These are phyloP conservation scores for Tursiops truncatus DNA, from an alignment of 2,113 vertebrate species.

Conservation along the genomic window DNA sequence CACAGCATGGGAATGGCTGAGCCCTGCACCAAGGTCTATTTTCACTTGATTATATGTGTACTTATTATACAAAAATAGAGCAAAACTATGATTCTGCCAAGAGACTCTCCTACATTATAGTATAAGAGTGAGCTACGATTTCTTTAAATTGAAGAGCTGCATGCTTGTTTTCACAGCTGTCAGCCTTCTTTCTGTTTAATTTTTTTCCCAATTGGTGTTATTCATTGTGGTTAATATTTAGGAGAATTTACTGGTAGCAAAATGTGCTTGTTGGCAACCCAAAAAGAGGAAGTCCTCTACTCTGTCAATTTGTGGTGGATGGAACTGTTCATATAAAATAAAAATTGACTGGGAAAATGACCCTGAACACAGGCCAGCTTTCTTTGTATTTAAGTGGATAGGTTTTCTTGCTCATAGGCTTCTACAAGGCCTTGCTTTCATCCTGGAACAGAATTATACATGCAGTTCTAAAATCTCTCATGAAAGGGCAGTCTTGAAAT, in stretches of 20 bases:
- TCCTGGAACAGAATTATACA: not conserved
- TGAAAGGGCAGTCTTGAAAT: slow-evolving; percentile 49
- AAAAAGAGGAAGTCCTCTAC: slow-evolving; percentile 33
- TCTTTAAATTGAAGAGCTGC: slow-evolving; percentile 50
- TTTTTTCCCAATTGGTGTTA: slow-evolving; percentile 15
- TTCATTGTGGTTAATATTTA: slow-evolving; percentile 52
- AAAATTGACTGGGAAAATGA: not conserved
- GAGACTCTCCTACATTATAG: not conserved
- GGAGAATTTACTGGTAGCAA: slow-evolving; percentile 58
- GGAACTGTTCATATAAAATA: slow-evolving; percentile 46
- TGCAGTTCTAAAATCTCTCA: not conserved
- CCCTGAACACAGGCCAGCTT: slow-evolving; percentile 10
- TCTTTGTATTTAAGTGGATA: slow-evolving; percentile 5
- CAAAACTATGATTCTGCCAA: slow-evolving; percentile 49
- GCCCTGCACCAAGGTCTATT: not conserved
- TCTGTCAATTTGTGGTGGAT: slow-evolving; percentile 30
- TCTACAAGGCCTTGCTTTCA: slow-evolving; percentile 31
- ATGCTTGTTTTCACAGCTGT: slow-evolving; percentile 56
- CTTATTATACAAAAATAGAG: slow-evolving; percentile 62
- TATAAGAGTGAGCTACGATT: not conserved
- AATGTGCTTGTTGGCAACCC: not conserved
- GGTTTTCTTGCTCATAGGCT: not conserved
- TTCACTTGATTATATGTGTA: slow-evolving; percentile 42
- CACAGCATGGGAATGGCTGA: slow-evolving; percentile 12
- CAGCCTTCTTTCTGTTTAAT: slow-evolving; percentile 23